phyloP scores from a whole-genome alignment of 92 coral and sea anemone genomes.

The Blastomussa wellsi region DNA sequence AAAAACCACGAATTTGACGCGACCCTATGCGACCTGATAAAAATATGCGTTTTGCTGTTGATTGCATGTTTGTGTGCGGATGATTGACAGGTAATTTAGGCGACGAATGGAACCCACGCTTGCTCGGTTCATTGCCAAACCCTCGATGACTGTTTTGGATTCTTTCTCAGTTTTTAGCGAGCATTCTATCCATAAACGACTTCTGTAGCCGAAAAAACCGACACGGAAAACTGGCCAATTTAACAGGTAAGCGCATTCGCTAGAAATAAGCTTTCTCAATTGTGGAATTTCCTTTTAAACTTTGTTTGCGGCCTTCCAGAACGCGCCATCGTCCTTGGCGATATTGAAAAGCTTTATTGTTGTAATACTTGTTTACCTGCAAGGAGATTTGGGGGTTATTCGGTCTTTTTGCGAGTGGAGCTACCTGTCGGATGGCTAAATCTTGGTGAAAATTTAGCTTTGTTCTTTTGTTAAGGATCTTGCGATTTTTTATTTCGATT shows the following conservation, averaged over 20 bases:
- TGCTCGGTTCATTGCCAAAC: slow-evolving; percentile 46
- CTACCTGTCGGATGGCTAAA: slow-evolving; percentile 21
- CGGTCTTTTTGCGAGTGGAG: slow-evolving; percentile 17
- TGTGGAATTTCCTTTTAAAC: not conserved
- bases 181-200: not conserved
- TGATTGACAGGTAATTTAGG: slow-evolving; percentile 83
- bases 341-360: slow-evolving; percentile 44
- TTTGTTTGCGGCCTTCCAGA: slow-evolving; percentile 16
- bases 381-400: slow-evolving; percentile 8
- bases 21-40: not conserved
- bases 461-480: slow-evolving; percentile 12
- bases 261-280: not conserved
- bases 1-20: not conserved
- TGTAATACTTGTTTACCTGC: slow-evolving; percentile 40
- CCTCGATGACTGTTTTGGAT: slow-evolving; percentile 38
- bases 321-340: slow-evolving; percentile 4
- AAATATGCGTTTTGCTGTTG: slow-evolving; percentile 32
- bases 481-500: slow-evolving; percentile 4
- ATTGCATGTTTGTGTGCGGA: slow-evolving; percentile 77
- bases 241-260: slow-evolving; percentile 19
- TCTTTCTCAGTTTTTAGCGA: slow-evolving; percentile 15
- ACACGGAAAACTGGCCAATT: slow-evolving; percentile 1
- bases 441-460: slow-evolving; percentile 22
- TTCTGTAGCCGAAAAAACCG: slow-evolving; percentile 29
- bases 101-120: slow-evolving; percentile 58